phyloP scores from a whole-genome alignment of 2,888 invertebrate species.

The Epinotia nisella region DNA sequence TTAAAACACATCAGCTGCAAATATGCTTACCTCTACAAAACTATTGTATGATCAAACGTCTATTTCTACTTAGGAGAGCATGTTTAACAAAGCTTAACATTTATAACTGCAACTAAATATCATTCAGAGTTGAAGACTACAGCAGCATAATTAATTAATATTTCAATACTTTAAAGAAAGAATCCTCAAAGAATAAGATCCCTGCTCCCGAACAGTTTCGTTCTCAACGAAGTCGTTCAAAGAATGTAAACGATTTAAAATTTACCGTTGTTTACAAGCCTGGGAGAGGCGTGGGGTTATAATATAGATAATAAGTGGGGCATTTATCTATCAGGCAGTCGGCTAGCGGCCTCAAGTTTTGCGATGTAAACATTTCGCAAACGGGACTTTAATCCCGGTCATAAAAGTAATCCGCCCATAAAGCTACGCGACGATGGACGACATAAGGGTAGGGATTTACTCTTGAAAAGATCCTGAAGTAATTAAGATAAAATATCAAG shows the following conservation, averaged over 20 bases:
- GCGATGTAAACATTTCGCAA: constrained; percentile 81
- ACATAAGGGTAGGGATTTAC: constrained; percentile 82
- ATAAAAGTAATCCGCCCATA: constrained; percentile 84
- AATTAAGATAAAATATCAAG: constrained; percentile 83
- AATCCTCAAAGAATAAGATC: constrained; percentile 35
- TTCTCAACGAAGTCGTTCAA: constrained; percentile 41
- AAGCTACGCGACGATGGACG: constrained; percentile 84
- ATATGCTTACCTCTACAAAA: too few species aligned
- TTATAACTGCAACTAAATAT: constrained; percentile 44
- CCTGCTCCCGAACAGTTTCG: constrained; percentile 31
- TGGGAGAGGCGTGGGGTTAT: constrained; percentile 18
- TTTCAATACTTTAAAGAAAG: constrained; percentile 37
- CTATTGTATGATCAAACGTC: too few species aligned
- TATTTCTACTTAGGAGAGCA: too few species aligned
- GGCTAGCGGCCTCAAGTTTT: constrained; percentile 65
- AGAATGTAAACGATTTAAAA: constrained; percentile 40
- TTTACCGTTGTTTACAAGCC: constrained; percentile 41
- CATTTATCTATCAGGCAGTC: constrained; percentile 53
- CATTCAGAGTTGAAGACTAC: not conserved
- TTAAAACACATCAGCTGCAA: too few species aligned
- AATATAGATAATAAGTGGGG: constrained; percentile 54
- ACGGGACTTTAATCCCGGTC: constrained; percentile 80
- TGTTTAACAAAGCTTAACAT: too few species aligned
- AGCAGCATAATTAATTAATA: constrained; percentile 28
- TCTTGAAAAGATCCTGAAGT: constrained; percentile 82